phyloP scores from a whole-genome alignment of 1,140 invertebrate species.

The Tenebrio molitor region DNA sequence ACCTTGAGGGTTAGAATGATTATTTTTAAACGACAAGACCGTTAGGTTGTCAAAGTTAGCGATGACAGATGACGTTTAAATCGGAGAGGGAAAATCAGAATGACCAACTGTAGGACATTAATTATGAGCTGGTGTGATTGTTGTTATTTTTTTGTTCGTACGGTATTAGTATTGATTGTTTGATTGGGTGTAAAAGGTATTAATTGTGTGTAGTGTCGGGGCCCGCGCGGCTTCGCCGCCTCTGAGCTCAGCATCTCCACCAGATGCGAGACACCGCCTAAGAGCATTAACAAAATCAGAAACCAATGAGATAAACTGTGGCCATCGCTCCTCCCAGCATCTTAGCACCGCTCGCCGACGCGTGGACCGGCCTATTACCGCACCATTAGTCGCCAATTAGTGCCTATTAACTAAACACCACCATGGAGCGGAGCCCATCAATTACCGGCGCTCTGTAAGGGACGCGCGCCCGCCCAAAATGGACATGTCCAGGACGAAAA shows the following conservation, averaged over 20 bases:
- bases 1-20: too few species aligned
- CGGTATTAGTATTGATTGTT: too few species aligned
- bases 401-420: slow-evolving; percentile 41
- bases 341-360: slow-evolving; percentile 33
- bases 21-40: too few species aligned
- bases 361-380: slow-evolving; percentile 50
- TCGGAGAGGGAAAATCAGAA: too few species aligned
- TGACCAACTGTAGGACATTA: too few species aligned
- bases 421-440: slow-evolving; percentile 12
- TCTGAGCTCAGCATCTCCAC: slow-evolving; percentile 3
- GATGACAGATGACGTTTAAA: too few species aligned
- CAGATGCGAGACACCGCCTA: slow-evolving; percentile 49
- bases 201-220: too few species aligned
- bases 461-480: slow-evolving; percentile 40
- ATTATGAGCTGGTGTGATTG: too few species aligned
- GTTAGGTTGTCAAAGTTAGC: too few species aligned
- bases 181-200: too few species aligned
- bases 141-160: too few species aligned
- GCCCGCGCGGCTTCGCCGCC: background rate
- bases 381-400: slow-evolving; percentile 52
- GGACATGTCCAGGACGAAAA: slow-evolving; percentile 55
- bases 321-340: slow-evolving; percentile 54
- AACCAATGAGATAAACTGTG: slow-evolving; percentile 56
- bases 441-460: background rate
- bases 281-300: slow-evolving; percentile 50